A percentile compares a stretch with the other conserved stretches of the same genome.
phyloP scores from a whole-genome alignment of 2,888 invertebrate genomes.

The Euplexia lucipara region DNA sequence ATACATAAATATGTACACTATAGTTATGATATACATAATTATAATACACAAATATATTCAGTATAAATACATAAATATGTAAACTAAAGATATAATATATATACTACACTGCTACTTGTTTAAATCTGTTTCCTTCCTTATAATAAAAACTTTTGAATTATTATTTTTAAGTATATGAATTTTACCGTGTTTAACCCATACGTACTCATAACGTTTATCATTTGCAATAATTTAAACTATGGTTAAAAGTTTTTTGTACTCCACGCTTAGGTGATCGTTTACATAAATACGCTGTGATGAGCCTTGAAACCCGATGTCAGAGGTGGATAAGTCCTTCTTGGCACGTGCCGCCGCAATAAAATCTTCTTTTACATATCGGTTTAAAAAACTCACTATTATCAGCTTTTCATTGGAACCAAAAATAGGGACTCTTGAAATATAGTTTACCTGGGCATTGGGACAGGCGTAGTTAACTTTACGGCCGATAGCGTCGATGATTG shows the following conservation, averaged over 20 bases:
- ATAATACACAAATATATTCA: no score
- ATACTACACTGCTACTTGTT: no score
- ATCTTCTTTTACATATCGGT: background rate
- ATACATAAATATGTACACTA: no score
- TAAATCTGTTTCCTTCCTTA: slow-evolving; percentile 3
- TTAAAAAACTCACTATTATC: slow-evolving; percentile 7
- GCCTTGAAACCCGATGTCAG: slow-evolving; percentile 8
- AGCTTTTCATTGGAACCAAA: slow-evolving; percentile 1
- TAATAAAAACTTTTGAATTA: slow-evolving; percentile 1
- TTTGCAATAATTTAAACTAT: background rate
- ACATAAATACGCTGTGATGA: background rate
- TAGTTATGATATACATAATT: no score
- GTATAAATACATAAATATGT: no score
- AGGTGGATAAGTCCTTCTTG: background rate
- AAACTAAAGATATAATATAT: no score
- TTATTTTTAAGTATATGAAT: slow-evolving; percentile 9
- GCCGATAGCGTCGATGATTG: background rate
- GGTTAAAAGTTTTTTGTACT: slow-evolving; percentile 2
- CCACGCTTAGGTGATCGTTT: slow-evolving; percentile 3
- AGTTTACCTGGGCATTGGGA: slow-evolving; percentile 1
- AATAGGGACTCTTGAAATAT: background rate
- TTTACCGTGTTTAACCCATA: slow-evolving; percentile 19
- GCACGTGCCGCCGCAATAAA: background rate
- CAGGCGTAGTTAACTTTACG: slow-evolving; percentile 1
- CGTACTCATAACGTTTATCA: slow-evolving; percentile 12